These are phyloP conservation scores for Lycaon pictus DNA, from an alignment of 2,113 vertebrate genomes.

Conservation along the genomic window DNA sequence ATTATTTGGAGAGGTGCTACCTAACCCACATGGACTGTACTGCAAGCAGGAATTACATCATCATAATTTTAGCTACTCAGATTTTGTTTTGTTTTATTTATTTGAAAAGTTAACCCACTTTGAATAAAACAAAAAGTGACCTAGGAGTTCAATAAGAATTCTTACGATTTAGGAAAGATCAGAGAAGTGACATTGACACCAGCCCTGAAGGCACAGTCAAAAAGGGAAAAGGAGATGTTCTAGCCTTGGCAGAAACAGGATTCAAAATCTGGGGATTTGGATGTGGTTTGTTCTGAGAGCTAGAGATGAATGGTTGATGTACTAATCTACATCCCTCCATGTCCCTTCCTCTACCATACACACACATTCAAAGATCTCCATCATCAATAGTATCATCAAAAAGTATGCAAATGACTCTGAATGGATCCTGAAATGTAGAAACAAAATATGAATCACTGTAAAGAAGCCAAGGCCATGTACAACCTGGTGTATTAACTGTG, in stretches of 20 bases:
- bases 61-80: not conserved
- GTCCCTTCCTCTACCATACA: too few relatives aligned
- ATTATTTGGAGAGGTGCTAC: not conserved
- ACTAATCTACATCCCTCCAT: not conserved
- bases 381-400: not conserved
- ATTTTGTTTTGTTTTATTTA: slow-evolving; percentile 41
- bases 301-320: slow-evolving; percentile 22
- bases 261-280: not conserved
- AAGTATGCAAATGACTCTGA: not conserved
- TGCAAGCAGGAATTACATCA: not conserved
- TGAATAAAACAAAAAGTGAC: not conserved
- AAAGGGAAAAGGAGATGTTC: not conserved
- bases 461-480: not conserved
- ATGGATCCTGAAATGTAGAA: not conserved
- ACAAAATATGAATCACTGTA: not conserved
- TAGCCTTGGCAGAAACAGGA: not conserved
- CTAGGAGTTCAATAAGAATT: not conserved
- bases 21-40: not conserved
- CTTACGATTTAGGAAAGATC: not conserved
- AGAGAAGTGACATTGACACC: not conserved
- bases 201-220: not conserved
- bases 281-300: not conserved
- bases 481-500: not conserved
- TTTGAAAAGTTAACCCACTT: not conserved
- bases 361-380: not conserved